phyloP scores from a whole-genome alignment of 2,113 vertebrate genomes.

The human region GRCh38 chrY:483501-484000 shows the following conservation, averaged over 20 bases:
- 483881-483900: constrained; percentile 70
- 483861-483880: constrained; percentile 37
- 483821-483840: background rate
- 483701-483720: background rate
- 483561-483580: too few relatives aligned
- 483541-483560: rapidly evolving
- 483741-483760: background rate
- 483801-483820: too few relatives aligned
- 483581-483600: too few relatives aligned
- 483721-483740: background rate
- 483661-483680: too few relatives aligned
- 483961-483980: rapidly evolving
- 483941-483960: too few relatives aligned
- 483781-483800: background rate
- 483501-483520: too few relatives aligned
- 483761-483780: background rate
- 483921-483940: background rate
- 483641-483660: too few relatives aligned
- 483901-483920: constrained; percentile 62
- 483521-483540: too few relatives aligned
- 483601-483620: too few relatives aligned
- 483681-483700: too few relatives aligned
- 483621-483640: too few relatives aligned
- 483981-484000: too few relatives aligned
- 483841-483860: background rate